Base-by-base conservation (phyloP, 37 sponge, comb jelly and placozoan species). In the Eunapius fragilis region DNA sequence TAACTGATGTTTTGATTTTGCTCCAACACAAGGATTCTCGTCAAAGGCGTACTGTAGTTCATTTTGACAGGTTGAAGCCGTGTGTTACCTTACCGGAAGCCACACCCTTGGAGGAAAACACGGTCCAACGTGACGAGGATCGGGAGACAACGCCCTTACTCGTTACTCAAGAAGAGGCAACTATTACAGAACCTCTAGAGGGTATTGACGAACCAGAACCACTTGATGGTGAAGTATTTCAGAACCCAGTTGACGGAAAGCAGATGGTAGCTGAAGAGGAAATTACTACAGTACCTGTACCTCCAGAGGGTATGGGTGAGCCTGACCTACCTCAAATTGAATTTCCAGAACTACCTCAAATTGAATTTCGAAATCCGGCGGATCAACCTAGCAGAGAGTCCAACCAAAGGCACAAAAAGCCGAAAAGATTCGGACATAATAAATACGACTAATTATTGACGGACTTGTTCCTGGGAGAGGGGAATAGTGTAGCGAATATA, bases 11-110 rank as follows among this genome's bases (percentile, higher is more conserved):
- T 58, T 58, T 58, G 58, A 17, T 58, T 17, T 58, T 58, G 22
- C 58, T 58, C 14, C 58, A 58, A 58, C 58, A 58, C 58, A 58
- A 19, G 58, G 58, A 58, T 19, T 58, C 58, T 58, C 58, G 58
- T 72, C 73, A 31, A 72, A 30, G 73, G 30, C 73, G 73, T 72
- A 32, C 31, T 72, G 73, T 72, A 17, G 30, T 72, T 30, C 73
- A 72, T 32, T 72, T 72, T 32, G 31, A 72, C n/a, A 30, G 73
- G 1, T 32, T 72, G 31, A 72, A 72, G 31, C 73, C 73, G 11
- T 72, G 31, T 72, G 58, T 58, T 17, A 58, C 58, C 14, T 19
- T 58, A 58, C 58, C 58, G 22, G 58, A 58, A 58, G 58, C 58
- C 58, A 58, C 58, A 17, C 58, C 58, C 58, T 58, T 58, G 58